A percentile compares a stretch with the other conserved stretches of the same genome.
These are phyloP conservation scores for Saguinus imperator DNA, from an alignment of 2,113 vertebrate species.

Conservation along the genomic window DNA sequence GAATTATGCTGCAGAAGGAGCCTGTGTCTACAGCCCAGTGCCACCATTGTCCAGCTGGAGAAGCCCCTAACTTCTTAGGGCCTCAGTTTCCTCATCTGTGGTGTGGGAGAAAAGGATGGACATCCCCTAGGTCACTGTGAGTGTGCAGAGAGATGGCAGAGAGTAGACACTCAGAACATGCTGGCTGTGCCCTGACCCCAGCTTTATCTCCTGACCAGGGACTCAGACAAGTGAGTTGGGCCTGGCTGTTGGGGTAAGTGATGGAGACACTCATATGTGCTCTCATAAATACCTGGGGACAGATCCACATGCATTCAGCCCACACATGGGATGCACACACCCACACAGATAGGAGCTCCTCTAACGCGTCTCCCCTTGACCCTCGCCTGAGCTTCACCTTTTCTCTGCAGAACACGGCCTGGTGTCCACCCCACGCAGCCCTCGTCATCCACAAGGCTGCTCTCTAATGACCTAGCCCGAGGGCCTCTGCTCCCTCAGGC, in stretches of 20 bases:
- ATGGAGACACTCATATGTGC: not conserved
- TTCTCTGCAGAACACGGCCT: not conserved
- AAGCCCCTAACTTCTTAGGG: not conserved
- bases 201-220: not conserved
- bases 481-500: not conserved
- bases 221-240: not conserved
- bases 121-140: not conserved
- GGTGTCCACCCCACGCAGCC: fast-evolving
- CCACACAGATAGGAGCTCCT: not conserved
- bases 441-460: not conserved
- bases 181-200: not conserved
- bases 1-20: not conserved
- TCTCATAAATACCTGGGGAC: not conserved
- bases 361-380: too few species aligned
- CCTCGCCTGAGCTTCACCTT: not conserved
- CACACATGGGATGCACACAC: fast-evolving
- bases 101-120: not conserved
- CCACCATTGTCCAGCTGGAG: not conserved
- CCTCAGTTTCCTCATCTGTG: not conserved
- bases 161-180: not conserved
- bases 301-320: not conserved
- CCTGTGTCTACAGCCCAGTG: not conserved
- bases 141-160: not conserved
- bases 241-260: not conserved
- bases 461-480: not conserved